Evolutionary conservation across 2,797 vertebrate genomes (phyloP), one percentile per base, ranked within the genome.

Genomic region (Acrocephalus scirpaceus): DNA sequence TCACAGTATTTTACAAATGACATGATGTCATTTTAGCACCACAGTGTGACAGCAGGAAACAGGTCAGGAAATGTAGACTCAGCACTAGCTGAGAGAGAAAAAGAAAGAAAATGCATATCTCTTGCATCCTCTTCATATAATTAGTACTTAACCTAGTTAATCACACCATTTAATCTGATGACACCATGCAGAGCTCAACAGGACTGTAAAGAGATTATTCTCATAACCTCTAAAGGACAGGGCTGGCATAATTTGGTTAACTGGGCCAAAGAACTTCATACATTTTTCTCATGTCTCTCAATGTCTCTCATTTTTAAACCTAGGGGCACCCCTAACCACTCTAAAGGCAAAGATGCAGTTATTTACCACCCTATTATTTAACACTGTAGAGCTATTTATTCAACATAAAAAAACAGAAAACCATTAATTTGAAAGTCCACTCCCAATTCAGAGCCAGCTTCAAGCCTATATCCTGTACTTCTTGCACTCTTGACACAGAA

Each of bases 71-170:
- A 57, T 29, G 1, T 79, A 88, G 36, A 61, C 16, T 67, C 32
- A 77, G 36, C 16, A 60, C 20, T 18, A 84, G 26, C 5, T 71
- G 54, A 72, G 26, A 81, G 48, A 88, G 50, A 67, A 61, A n/a
- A 91, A 87, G 40, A 71, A 67, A 86, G 23, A 58, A 93, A 88
- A 88, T 16, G 3, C 12, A 4, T 32, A 29, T 48, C 83, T 74
- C 54, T 34, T 57, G 32, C 32, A 92, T 22, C 11, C 15, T 58
- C 30, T 70, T 70, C 27, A 70, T 62, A 83, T 89, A 90, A 88
- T 88, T 70, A 92, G 69, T 78, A 58, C 78, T 91, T 87, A 95
- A 79, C 23, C 51, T 85, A 88, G 67, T 57, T 96, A 87, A 92
- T 94, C 78, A 76, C 51, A 75, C 44, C 51, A 79, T 16, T 76